Evolutionary conservation across 2,888 invertebrate species (phyloP).

Genomic region (Andrena praecox): DNA sequence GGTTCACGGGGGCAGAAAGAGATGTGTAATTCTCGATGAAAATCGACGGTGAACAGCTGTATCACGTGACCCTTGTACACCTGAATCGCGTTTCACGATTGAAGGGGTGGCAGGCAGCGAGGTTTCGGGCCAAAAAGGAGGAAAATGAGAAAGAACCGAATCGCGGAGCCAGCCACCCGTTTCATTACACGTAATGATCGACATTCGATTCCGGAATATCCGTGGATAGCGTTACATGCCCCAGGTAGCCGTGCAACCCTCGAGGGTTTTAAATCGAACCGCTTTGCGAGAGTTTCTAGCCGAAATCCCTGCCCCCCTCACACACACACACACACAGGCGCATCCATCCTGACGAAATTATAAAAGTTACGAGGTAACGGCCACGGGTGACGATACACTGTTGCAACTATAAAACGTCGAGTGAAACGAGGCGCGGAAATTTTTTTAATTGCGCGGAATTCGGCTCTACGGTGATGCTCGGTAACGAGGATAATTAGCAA

Average conservation of each 20-base stretch:
- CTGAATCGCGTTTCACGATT: conserved; percentile 41
- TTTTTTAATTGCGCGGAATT: conserved; percentile 27
- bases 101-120: neutral
- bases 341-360: neutral
- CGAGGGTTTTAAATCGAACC: conserved; percentile 21
- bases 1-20: conserved; percentile 78
- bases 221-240: conserved; percentile 76
- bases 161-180: conserved; percentile 75
- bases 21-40: conserved; percentile 76
- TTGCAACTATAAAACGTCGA: neutral
- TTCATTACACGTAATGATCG: conserved; percentile 83
- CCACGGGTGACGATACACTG: conserved; percentile 16
- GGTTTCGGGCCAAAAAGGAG: conserved; percentile 16
- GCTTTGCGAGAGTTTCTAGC: conserved; percentile 53
- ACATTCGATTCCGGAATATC: conserved; percentile 79
- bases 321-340: no score
- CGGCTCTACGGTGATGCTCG: neutral
- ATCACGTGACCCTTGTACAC: conserved; percentile 42
- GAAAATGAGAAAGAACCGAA: conserved; percentile 35
- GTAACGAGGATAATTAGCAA: neutral
- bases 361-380: conserved; percentile 35
- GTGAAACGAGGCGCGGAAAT: neutral
- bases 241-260: conserved; percentile 58
- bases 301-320: conserved; percentile 21
- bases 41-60: conserved; percentile 64